These are phyloP conservation scores for Tetheella fluctuosa DNA, from an alignment of 2,888 invertebrate genomes.

Conservation along the genomic window DNA sequence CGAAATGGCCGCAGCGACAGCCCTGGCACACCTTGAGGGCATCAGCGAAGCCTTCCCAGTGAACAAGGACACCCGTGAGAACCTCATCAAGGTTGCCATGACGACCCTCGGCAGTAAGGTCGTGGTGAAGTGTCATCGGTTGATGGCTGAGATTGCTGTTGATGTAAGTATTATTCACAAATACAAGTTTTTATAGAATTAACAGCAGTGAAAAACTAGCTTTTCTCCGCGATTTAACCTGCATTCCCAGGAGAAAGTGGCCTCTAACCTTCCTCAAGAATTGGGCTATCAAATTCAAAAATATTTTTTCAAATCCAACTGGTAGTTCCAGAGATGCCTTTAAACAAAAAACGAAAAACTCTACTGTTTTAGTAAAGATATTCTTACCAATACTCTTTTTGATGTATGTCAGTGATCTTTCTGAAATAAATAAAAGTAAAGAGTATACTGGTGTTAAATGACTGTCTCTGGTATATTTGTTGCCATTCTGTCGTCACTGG, in stretches of 20 bases:
- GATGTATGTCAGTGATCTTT: background rate
- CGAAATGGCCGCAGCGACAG: slow-evolving; percentile 96
- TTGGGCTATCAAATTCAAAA: no score
- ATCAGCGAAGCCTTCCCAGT: slow-evolving; percentile 96
- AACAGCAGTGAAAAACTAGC: no score
- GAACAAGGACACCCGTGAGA: slow-evolving; percentile 91
- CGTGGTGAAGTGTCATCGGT: slow-evolving; percentile 97
- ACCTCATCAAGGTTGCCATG: slow-evolving; percentile 97
- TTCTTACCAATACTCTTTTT: background rate
- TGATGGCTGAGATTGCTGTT: slow-evolving; percentile 99
- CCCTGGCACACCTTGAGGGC: slow-evolving; percentile 92
- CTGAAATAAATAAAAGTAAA: background rate
- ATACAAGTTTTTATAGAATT: no score
- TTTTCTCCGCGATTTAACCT: no score
- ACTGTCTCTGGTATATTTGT: no score
- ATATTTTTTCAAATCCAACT: no score
- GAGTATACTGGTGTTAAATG: background rate
- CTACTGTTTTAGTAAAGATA: no score
- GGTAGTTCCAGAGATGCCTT: no score
- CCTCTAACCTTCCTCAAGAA: no score
- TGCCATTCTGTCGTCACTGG: no score
- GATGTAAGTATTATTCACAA: slow-evolving; percentile 62
- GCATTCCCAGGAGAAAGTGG: no score
- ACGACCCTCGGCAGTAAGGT: slow-evolving; percentile 99
- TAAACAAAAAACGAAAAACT: no score